A percentile compares a stretch with the other conserved stretches of the same genome.
These are phyloP conservation scores for Synergus japonicus DNA, from an alignment of 2,888 invertebrate species.

Conservation along the genomic window DNA sequence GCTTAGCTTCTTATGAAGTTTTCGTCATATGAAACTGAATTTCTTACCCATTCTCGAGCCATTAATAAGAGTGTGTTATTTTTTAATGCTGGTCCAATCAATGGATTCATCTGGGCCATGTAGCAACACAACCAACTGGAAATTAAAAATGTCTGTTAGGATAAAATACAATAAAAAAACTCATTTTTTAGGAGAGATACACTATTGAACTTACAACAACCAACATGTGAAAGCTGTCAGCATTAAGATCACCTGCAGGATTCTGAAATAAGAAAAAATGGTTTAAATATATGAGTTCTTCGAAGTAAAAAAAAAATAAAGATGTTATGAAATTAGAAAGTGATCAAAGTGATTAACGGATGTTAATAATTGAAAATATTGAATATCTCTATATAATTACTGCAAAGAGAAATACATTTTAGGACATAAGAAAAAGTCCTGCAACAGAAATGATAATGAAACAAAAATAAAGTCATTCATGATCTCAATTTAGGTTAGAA, in stretches of 20 bases:
- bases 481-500: neutral
- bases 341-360: neutral
- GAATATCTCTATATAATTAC: neutral
- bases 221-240: slow-evolving; percentile 92
- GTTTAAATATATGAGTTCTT: neutral
- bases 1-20: neutral
- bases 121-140: slow-evolving; percentile 93
- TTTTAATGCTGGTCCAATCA: slow-evolving; percentile 89
- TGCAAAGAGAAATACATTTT: neutral
- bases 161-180: slow-evolving; percentile 33
- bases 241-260: slow-evolving; percentile 90
- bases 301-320: neutral
- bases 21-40: neutral
- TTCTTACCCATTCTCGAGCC: slow-evolving; percentile 87
- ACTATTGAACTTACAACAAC: slow-evolving; percentile 88
- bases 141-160: slow-evolving; percentile 39
- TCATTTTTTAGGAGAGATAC: slow-evolving; percentile 30
- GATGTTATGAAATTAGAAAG: neutral
- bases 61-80: slow-evolving; percentile 86
- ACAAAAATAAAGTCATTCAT: neutral
- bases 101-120: slow-evolving; percentile 95
- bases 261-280: slow-evolving; percentile 80
- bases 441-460: neutral
- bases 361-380: neutral
- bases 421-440: neutral